Evolutionary conservation across 2,113 vertebrate species (phyloP), one percentile per base, ranked within the genome.

Genomic region (Ifrita kowaldi): DNA sequence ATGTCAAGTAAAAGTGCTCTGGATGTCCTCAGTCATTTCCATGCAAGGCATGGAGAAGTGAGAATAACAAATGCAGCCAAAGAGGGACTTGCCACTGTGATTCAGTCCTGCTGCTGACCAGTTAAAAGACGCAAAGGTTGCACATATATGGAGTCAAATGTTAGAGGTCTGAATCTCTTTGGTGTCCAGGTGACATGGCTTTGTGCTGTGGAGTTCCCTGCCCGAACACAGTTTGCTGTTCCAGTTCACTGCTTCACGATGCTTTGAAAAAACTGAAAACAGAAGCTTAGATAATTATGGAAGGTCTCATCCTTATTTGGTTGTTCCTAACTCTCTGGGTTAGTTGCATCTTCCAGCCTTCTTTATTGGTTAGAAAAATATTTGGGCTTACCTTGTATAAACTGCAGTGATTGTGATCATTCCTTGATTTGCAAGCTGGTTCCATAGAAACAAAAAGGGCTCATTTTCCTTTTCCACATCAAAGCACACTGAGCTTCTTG

Each of bases 401-500:
- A 56, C 47, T 60, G 12, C 56, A 70, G 56, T 0, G 6, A 56
- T 59, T 10, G 4, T 86, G 79, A 93, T 84, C 42, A 55, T 77
- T 89, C 47, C 75, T 59, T 81, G 73, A 84, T 88, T 80, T 93
- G 56, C 71, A 86, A 49, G 56, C 60, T 95, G 60, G 60, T 86
- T 88, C 44, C 56, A 57, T 9, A 78, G 87, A 94, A 87, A 90
- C 28, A 91, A 87, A 91, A 75, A 88, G 59, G 63, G 37, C 27
- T 87, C 71, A 17, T 95, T 90, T 93, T 94, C 85, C 75, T 89
- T 93, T 93, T 93, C 75, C 86, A 92, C 85, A 94, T 96, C 93
- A 96, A 95, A 97, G 92, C 68, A 84, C 56, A 55, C 92, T 94
- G 87, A 95, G 71, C 88, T 94, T 92, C 90, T 94, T 93, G 90